phyloP scores from a whole-genome alignment of 2,797 vertebrate species.

The Limosa lapponica region DNA sequence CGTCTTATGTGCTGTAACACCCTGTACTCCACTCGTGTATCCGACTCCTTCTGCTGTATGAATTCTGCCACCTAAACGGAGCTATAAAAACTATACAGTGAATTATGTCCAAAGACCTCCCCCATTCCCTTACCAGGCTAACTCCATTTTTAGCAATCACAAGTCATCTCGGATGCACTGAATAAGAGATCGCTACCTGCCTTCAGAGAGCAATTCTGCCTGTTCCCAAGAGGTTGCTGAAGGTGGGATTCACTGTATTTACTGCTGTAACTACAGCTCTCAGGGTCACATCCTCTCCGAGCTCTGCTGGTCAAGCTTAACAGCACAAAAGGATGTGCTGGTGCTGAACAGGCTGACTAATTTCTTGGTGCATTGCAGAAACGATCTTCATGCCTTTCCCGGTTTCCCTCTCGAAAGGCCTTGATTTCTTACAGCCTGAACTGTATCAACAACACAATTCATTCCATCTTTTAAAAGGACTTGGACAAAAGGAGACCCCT shows the following conservation, averaged over 20 bases:
- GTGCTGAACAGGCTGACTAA: not conserved
- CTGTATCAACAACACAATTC: not conserved
- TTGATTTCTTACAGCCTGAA: not conserved
- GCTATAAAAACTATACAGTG: conserved; percentile 15
- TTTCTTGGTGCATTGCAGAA: not conserved
- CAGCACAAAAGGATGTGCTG: not conserved
- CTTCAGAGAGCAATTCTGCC: not conserved
- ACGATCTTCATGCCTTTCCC: not conserved
- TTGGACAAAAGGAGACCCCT: not conserved
- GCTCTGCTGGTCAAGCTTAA: not conserved
- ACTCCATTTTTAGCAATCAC: conserved; percentile 17
- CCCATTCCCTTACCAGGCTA: not conserved
- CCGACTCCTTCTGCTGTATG: conserved; percentile 20
- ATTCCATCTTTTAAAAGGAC: not conserved
- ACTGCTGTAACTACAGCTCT: not conserved
- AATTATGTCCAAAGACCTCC: conserved; percentile 9
- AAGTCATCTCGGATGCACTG: not conserved
- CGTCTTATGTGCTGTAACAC: conserved; percentile 35
- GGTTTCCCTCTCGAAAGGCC: not conserved
- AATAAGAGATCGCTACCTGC: conserved; percentile 22
- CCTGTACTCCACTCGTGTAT: not conserved
- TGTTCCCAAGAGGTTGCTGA: not conserved
- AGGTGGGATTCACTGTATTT: not conserved
- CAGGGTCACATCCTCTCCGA: not conserved
- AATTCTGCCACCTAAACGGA: conserved; percentile 31